Evolutionary conservation across 2,113 vertebrate species (phyloP).

Genomic region (Psilopsiagon aurifrons): DNA sequence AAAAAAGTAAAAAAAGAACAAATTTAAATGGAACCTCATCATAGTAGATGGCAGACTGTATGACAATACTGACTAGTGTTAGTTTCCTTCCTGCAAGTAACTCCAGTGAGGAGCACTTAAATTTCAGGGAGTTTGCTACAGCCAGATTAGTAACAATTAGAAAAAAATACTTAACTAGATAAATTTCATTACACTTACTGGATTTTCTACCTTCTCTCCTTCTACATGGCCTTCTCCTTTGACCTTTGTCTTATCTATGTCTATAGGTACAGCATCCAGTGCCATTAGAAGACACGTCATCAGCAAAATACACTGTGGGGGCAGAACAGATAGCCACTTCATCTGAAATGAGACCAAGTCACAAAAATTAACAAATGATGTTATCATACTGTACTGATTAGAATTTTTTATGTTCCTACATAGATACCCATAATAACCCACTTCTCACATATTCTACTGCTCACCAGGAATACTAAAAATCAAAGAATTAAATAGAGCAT

Average conservation of each 20-base stretch:
- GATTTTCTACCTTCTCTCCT: constrained; percentile 82
- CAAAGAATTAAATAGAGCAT: not conserved
- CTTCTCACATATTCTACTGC: not conserved
- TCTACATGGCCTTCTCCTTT: constrained; percentile 74
- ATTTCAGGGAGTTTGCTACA: not conserved
- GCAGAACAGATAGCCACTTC: constrained; percentile 69
- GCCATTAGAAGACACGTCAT: constrained; percentile 75
- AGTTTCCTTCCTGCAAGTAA: not conserved
- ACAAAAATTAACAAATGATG: not conserved
- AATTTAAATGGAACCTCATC: not conserved
- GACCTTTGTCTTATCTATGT: constrained; percentile 92
- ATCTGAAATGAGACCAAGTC: constrained; percentile 79
- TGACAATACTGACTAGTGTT: not conserved
- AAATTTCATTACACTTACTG: constrained; percentile 78
- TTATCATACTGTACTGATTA: not conserved
- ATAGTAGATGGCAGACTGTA: not conserved
- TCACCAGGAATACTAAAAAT: not conserved
- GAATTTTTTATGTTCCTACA: not conserved
- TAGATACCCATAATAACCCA: not conserved
- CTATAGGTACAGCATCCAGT: constrained; percentile 88
- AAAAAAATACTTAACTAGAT: not conserved
- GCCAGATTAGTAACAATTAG: not conserved
- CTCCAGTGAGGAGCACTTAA: not conserved
- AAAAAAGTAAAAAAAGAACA: not conserved
- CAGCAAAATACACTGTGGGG: constrained; percentile 72